Evolutionary conservation across 1,140 invertebrate species (phyloP).

Genomic region (Zophobas atratus): DNA sequence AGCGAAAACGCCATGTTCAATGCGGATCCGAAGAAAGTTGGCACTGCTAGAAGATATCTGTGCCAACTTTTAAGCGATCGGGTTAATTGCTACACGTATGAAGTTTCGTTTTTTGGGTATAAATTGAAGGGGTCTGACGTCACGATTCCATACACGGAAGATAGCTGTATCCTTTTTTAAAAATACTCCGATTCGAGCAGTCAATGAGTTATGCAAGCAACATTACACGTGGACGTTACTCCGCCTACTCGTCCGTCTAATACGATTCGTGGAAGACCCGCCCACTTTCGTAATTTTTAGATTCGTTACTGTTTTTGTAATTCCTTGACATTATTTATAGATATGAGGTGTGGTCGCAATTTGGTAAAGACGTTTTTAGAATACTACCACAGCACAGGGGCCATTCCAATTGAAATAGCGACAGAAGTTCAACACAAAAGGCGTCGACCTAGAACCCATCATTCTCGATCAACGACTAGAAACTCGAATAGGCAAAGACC

Average conservation of each 20-base stretch:
- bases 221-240: neutral
- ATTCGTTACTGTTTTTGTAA: neutral
- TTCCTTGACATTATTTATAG: slow-evolving; percentile 61
- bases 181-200: neutral
- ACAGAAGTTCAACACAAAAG: slow-evolving; percentile 71
- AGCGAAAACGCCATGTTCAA: slow-evolving; percentile 90
- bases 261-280: too few species aligned
- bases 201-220: neutral
- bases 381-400: slow-evolving; percentile 84
- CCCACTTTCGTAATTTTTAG: neutral
- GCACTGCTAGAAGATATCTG: slow-evolving; percentile 87
- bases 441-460: slow-evolving; percentile 67
- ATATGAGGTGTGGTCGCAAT: slow-evolving; percentile 82
- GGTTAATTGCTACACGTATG: slow-evolving; percentile 88
- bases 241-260: too few species aligned
- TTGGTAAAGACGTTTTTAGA: slow-evolving; percentile 83
- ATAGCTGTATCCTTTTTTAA: slow-evolving; percentile 88
- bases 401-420: slow-evolving; percentile 74
- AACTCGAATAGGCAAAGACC: slow-evolving; percentile 71
- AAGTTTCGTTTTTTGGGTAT: slow-evolving; percentile 92
- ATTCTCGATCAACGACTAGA: slow-evolving; percentile 70
- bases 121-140: slow-evolving; percentile 75
- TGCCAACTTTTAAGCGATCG: slow-evolving; percentile 79
- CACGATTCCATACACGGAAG: slow-evolving; percentile 89
- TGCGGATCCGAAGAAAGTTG: slow-evolving; percentile 86